Conservation (phyloP, 2,797 vertebrate species). For the Agapornis canus region DNA sequence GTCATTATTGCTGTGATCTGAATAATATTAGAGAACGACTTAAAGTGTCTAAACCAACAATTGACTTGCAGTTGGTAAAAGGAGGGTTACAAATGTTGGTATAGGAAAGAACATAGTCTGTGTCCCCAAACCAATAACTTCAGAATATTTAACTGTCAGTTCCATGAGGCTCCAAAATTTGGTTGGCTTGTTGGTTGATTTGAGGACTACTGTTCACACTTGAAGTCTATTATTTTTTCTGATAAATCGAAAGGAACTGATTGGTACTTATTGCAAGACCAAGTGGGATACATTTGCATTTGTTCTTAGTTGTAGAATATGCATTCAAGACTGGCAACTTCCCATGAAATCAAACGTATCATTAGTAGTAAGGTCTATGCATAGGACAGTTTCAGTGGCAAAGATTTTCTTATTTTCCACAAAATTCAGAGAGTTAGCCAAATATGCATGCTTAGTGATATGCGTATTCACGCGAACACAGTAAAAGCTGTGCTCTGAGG, state of each 20-base stretch:
- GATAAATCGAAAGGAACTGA: background rate
- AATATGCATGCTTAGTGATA: background rate
- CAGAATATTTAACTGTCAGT: background rate
- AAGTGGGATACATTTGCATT: background rate
- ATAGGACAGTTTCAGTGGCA: background rate
- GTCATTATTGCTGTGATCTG: background rate
- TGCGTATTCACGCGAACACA: background rate
- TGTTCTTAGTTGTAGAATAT: background rate
- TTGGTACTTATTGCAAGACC: background rate
- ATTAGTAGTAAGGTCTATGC: background rate
- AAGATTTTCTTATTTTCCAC: background rate
- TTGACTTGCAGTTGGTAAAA: slow-evolving; percentile 14
- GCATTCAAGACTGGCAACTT: background rate
- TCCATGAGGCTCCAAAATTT: background rate
- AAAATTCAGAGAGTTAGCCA: background rate
- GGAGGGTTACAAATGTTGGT: background rate
- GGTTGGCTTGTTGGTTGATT: background rate
- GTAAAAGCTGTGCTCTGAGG: background rate
- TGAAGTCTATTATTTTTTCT: background rate
- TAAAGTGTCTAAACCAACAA: background rate
- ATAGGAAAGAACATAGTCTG: slow-evolving; percentile 1
- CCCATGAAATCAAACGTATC: background rate
- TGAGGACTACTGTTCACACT: background rate
- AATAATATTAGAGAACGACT: background rate
- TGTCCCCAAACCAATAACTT: background rate